phyloP scores from a whole-genome alignment of 2,797 vertebrate genomes.

The Microtus agrestis region DNA sequence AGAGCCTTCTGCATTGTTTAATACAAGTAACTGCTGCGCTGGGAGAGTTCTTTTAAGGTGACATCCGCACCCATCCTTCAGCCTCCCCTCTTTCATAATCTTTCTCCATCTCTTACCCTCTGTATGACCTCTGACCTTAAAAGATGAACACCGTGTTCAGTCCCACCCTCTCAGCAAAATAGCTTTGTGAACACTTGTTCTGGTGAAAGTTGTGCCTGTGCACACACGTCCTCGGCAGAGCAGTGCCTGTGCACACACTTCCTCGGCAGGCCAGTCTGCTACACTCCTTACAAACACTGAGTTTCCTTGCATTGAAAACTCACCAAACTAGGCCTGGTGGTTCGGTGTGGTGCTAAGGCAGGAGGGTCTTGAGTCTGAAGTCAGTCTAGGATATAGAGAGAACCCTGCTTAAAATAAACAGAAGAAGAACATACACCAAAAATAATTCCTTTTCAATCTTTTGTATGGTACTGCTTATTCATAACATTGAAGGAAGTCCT shows the following conservation, averaged over 20 bases:
- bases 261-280: no score
- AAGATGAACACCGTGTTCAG: not conserved
- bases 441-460: not conserved
- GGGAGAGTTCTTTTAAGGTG: not conserved
- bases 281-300: not conserved
- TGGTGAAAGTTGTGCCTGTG: no score
- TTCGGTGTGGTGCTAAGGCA: not conserved
- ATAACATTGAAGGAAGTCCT: not conserved
- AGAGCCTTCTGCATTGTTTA: not conserved
- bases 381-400: not conserved
- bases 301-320: not conserved
- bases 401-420: not conserved
- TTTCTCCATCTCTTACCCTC: not conserved
- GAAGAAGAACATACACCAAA: not conserved
- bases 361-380: not conserved
- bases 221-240: not conserved
- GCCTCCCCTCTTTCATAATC: not conserved
- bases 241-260: accelerated
- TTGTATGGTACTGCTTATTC: not conserved
- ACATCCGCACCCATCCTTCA: not conserved
- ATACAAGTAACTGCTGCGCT: not conserved
- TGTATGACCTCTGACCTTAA: not conserved
- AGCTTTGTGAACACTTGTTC: not conserved
- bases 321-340: not conserved
- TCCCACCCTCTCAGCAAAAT: not conserved